These are phyloP conservation scores for Kryphioiulus occultus DNA, from an alignment of 2,888 invertebrate species.

Conservation along the genomic window DNA sequence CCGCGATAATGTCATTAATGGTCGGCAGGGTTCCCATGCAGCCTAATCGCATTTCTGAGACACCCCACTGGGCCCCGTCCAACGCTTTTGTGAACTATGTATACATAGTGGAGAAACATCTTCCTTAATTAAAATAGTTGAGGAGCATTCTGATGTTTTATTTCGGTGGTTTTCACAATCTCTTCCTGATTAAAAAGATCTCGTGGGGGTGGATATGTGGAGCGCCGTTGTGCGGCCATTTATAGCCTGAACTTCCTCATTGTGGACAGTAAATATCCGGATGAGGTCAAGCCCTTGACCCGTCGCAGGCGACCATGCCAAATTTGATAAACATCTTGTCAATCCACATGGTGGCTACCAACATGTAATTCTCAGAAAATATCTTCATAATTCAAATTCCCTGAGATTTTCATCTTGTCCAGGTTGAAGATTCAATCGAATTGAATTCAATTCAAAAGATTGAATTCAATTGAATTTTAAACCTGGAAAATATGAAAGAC, in stretches of 20 bases:
- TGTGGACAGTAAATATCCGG: not conserved
- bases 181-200: not conserved
- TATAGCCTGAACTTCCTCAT: not conserved
- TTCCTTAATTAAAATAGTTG: slow-evolving; percentile 14
- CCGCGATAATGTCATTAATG: not conserved
- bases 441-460: no score
- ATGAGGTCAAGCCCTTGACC: not conserved
- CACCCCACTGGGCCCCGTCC: not conserved
- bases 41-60: not conserved
- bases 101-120: not conserved
- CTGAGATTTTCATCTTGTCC: no score
- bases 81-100: not conserved
- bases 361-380: no score
- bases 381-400: no score
- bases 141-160: not conserved
- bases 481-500: no score
- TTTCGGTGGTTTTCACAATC: not conserved
- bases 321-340: not conserved
- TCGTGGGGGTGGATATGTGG: slow-evolving; percentile 12
- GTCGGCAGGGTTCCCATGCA: not conserved
- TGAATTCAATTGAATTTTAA: no score
- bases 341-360: no score
- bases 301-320: not conserved
- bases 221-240: not conserved
- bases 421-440: no score